Base-by-base conservation (phyloP, 2,888 invertebrate genomes). In the Dasysyrphus tricinctus region DNA sequence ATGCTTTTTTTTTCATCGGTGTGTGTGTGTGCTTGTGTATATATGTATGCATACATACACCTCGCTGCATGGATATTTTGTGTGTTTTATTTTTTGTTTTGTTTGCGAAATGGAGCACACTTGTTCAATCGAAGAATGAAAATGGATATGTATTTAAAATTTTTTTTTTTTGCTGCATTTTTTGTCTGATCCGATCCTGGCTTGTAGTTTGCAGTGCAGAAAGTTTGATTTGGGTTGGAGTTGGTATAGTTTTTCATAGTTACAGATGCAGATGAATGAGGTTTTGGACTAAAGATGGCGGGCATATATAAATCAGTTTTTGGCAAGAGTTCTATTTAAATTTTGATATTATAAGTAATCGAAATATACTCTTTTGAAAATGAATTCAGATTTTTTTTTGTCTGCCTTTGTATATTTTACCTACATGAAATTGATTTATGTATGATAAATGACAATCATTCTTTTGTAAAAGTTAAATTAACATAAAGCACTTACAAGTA, bases 251-350 rank as follows among this genome's bases (percentile, higher is more conserved):
- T 61, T 61, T 61, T 67, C 16, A 24, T 44, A 24, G 37, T 54
- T 54, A 69, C 39, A 69, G 65, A 81, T 77, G 81, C 80, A 81
- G 85, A 85, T 77, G 77, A 78, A 85, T 85, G 85, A 81, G 69
- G 57, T 69, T 63, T 74, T 24, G 57, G 81, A 77, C 73, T 57
- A 57, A 78, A 81, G 77, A 81, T 85, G 81, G 81, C 77, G 56
- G 73, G 24, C 16, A 57, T 65, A 42, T 77, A 81, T 85, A 81
- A 85, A 81, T 81, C 81, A 81, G 69, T 24, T 80, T 73, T 77
- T 54, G 59, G 59, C 49, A 59, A 65, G 67, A 65, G 47, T 76
- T 34, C 74, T 63, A 49, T 75, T 75, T 69, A 56, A 72, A 72
- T 77, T 80, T 77, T 67, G 67, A 61, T 61, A 80, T 59, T 80